phyloP scores from a whole-genome alignment of 2,888 invertebrate genomes.

The Hylaea fasciaria region DNA sequence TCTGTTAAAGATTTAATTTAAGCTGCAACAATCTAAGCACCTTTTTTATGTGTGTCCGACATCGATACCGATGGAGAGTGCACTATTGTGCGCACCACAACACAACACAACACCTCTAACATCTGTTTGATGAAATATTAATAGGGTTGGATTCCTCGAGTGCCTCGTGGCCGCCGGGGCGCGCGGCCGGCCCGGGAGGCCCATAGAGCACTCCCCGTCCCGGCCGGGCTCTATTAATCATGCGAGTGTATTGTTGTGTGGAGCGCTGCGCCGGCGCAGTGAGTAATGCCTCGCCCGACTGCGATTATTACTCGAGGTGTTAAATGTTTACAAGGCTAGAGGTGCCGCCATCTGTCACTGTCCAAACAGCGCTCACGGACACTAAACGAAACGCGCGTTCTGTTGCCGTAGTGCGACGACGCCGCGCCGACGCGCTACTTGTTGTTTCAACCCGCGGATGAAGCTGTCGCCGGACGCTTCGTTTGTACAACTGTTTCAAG shows the following conservation, averaged over 20 bases:
- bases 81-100: no score
- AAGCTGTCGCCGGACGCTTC: conserved; percentile 16
- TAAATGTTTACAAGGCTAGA: conserved; percentile 71
- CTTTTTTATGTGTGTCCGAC: conserved; percentile 50
- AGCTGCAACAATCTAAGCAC: conserved; percentile 57
- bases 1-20: conserved; percentile 46
- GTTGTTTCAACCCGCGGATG: conserved; percentile 22
- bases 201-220: conserved; percentile 34
- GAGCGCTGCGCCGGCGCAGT: conserved; percentile 32
- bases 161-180: conserved; percentile 28
- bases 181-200: conserved; percentile 30
- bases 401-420: conserved; percentile 33
- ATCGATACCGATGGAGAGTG: conserved; percentile 48
- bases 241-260: conserved; percentile 55
- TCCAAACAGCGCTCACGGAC: conserved; percentile 58
- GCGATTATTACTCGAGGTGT: conserved; percentile 58
- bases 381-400: conserved; percentile 45
- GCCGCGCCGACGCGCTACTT: conserved; percentile 25
- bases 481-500: conserved; percentile 12
- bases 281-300: conserved; percentile 48
- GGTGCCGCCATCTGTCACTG: conserved; percentile 66
- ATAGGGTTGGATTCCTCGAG: conserved; percentile 67
- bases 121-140: conserved; percentile 78
- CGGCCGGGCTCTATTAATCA: conserved; percentile 65
- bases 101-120: conserved; percentile 38